Evolutionary conservation across 2,113 vertebrate species (phyloP).

Genomic region (Tragelaphus imberbis): DNA sequence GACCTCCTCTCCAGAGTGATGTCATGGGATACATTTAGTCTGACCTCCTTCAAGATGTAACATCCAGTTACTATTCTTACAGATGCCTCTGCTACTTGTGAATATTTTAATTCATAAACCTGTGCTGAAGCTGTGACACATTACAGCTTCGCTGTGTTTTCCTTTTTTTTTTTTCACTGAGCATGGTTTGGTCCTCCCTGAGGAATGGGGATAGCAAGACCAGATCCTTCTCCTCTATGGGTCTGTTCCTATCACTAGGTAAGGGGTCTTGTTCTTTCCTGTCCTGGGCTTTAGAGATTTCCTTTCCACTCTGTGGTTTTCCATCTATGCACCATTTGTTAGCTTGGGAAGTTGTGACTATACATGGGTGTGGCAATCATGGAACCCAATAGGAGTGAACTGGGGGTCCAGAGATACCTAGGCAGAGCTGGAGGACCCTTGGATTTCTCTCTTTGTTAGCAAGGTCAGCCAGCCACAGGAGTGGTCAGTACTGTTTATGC

Average conservation of each 20-base stretch:
- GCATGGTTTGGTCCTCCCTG: neutral
- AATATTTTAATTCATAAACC: slow-evolving; percentile 48
- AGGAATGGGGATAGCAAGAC: neutral
- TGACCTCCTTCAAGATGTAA: slow-evolving; percentile 44
- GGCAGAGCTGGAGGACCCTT: neutral
- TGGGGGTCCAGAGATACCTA: neutral
- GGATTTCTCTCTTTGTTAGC: neutral
- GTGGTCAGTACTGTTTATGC: neutral
- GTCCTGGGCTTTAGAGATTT: neutral
- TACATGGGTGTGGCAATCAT: neutral
- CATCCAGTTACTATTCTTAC: slow-evolving; percentile 52
- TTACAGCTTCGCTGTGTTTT: neutral
- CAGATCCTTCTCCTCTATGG: neutral
- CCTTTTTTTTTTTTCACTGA: neutral
- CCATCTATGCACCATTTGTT: neutral
- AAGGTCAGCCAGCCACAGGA: neutral
- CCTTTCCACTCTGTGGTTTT: neutral
- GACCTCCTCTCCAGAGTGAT: slow-evolving; percentile 55
- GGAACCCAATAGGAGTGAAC: neutral
- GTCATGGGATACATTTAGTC: slow-evolving; percentile 65
- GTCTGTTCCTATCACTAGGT: neutral
- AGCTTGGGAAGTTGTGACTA: neutral
- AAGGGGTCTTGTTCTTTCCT: neutral
- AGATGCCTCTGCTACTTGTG: slow-evolving; percentile 53
- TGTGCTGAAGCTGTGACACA: neutral